phyloP scores from a whole-genome alignment of 2,113 vertebrate genomes.

The Suricata suricatta region DNA sequence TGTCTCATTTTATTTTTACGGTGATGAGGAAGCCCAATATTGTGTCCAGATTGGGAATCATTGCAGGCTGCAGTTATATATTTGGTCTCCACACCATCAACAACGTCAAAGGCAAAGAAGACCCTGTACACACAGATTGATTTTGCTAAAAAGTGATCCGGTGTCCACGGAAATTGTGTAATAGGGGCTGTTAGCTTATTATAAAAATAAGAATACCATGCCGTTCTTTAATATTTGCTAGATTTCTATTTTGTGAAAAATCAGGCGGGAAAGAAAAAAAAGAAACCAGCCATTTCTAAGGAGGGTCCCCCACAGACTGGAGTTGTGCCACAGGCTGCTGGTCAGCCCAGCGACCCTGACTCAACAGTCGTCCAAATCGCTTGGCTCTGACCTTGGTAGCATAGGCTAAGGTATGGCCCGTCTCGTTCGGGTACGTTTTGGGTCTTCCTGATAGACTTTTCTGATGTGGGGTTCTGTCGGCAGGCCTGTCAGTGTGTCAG shows the following conservation, averaged over 20 bases:
- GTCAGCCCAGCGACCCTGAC: neutral
- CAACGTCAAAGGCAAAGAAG: neutral
- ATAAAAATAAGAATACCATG: neutral
- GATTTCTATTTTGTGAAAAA: neutral
- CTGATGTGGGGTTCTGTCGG: neutral
- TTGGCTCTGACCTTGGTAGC: neutral
- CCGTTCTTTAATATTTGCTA: neutral
- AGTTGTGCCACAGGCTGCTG: neutral
- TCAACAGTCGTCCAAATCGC: neutral
- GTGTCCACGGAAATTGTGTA: neutral
- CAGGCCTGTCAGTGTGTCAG: neutral
- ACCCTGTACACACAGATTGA: rapidly evolving
- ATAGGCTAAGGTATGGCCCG: neutral
- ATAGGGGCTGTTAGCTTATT: neutral
- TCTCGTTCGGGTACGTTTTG: neutral
- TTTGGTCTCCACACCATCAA: neutral
- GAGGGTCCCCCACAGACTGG: neutral
- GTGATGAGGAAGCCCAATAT: neutral
- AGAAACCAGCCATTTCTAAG: neutral
- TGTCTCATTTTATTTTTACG: neutral
- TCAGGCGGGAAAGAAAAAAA: neutral
- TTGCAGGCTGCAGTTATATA: neutral
- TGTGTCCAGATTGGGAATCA: neutral
- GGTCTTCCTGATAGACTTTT: neutral
- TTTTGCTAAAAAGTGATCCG: neutral